A percentile compares a stretch with the other conserved stretches of the same genome.
phyloP scores from a whole-genome alignment of 2,888 invertebrate genomes.

The Hypercompe scribonia region DNA sequence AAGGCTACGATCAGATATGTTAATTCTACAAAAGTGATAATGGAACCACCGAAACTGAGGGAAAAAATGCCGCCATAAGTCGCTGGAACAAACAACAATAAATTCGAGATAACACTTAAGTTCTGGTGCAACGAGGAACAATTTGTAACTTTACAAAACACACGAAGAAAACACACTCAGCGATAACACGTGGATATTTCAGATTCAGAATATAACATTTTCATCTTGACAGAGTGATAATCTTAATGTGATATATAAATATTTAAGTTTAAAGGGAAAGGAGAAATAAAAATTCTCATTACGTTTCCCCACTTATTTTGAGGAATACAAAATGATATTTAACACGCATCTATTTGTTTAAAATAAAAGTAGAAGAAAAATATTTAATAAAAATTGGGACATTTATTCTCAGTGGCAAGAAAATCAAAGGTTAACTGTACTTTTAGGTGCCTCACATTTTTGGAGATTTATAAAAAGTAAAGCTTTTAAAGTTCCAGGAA shows the following conservation, averaged over 20 bases:
- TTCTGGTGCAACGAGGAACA: neutral
- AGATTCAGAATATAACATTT: too few species aligned
- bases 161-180: too few species aligned
- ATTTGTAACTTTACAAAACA: neutral
- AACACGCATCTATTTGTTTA: too few species aligned
- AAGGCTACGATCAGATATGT: conserved; percentile 56
- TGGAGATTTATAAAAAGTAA: neutral
- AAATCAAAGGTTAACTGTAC: neutral
- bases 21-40: conserved; percentile 72
- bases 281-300: too few species aligned
- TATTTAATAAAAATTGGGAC: too few species aligned
- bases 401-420: too few species aligned
- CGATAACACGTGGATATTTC: too few species aligned
- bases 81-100: conserved; percentile 60
- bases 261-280: too few species aligned
- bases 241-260: too few species aligned
- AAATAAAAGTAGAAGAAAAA: neutral
- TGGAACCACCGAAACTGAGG: conserved; percentile 73
- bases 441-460: neutral
- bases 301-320: too few species aligned
- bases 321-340: too few species aligned
- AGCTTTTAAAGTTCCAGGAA: neutral
- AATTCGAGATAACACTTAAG: neutral
- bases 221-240: too few species aligned
- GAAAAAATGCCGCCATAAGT: conserved; percentile 79